A percentile compares a stretch with the other conserved stretches of the same genome.
Evolutionary conservation across 1,140 invertebrate genomes (phyloP).

Genomic region (Triops longicaudatus): DNA sequence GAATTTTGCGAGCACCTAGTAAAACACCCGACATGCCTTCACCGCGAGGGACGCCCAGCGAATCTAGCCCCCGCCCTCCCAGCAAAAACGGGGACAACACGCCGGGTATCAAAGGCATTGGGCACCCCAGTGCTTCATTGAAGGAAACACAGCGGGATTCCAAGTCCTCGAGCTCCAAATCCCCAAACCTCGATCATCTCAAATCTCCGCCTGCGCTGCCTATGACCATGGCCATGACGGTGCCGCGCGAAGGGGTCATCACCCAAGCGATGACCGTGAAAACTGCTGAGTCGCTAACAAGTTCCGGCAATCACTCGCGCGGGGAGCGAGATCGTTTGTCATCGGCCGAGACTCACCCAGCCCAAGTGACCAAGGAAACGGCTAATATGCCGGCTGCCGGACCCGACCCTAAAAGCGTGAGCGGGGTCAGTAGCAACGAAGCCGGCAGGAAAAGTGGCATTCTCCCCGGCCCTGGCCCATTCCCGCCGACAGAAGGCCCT

Average conservation of each 20-base stretch:
- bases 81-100: background rate
- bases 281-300: background rate
- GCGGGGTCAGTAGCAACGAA: background rate
- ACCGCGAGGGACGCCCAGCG: slow-evolving; percentile 6
- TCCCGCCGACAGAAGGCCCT: background rate
- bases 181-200: background rate
- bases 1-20: slow-evolving; percentile 17
- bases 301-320: background rate
- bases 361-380: background rate
- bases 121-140: background rate
- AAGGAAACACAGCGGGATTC: background rate
- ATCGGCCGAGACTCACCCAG: background rate
- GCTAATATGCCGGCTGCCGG: background rate
- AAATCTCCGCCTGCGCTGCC: background rate
- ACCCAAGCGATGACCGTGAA: slow-evolving; percentile 4
- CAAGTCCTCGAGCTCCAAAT: background rate
- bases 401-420: background rate
- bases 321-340: background rate
- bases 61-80: background rate
- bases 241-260: slow-evolving; percentile 13
- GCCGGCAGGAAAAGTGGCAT: background rate
- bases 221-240: background rate
- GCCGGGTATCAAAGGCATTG: slow-evolving; percentile 1
- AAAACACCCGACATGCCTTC: slow-evolving; percentile 17
- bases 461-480: background rate